Conservation (phyloP, 2,797 vertebrate genomes). For the Malacoraja senta region DNA sequence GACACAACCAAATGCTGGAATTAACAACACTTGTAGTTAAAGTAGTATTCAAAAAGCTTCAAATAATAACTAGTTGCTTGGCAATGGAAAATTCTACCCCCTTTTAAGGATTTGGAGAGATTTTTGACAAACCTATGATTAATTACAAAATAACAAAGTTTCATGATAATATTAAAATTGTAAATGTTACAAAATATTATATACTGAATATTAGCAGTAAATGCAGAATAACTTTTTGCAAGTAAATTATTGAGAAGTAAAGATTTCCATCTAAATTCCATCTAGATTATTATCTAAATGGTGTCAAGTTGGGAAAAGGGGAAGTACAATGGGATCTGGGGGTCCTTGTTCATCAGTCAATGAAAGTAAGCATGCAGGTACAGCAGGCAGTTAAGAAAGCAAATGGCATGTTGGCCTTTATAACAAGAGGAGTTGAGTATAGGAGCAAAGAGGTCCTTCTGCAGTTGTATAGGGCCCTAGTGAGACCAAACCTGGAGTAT, state of each 20-base stretch:
- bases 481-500: too few relatives aligned
- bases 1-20: conserved; percentile 2
- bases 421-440: too few relatives aligned
- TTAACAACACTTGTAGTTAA: not conserved
- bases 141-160: not conserved
- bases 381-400: too few relatives aligned
- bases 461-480: too few relatives aligned
- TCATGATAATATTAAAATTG: not conserved
- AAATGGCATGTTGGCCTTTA: too few relatives aligned
- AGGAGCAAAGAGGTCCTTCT: too few relatives aligned
- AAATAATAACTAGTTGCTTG: not conserved
- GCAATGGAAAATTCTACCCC: conserved; percentile 27
- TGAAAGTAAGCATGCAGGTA: too few relatives aligned
- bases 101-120: not conserved
- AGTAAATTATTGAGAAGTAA: not conserved
- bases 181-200: not conserved
- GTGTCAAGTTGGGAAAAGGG: too few relatives aligned
- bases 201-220: not conserved
- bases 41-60: not conserved
- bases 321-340: too few relatives aligned
- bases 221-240: not conserved
- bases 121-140: not conserved
- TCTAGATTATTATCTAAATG: too few relatives aligned
- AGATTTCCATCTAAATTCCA: not conserved
- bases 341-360: too few relatives aligned